Conservation (phyloP, 2,113 vertebrate species). For the Melozone crissalis region DNA sequence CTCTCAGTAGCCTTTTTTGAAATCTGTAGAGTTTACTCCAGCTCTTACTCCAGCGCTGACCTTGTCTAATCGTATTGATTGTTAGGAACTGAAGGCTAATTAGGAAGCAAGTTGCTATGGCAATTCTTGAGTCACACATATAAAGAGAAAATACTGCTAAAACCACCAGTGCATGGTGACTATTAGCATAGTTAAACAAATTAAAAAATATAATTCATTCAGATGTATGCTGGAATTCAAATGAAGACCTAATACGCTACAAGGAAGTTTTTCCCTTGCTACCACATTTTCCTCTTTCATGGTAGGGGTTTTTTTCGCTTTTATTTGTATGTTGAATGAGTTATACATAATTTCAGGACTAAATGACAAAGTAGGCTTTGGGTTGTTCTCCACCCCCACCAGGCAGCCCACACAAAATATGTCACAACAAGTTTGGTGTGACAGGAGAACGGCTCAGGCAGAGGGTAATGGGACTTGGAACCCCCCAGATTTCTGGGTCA, state of each 20-base stretch:
- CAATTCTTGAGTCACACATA: constrained; percentile 71
- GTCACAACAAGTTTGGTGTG: background rate
- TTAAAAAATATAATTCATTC: constrained; percentile 72
- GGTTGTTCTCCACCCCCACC: background rate
- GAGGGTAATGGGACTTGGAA: background rate
- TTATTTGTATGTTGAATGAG: constrained; percentile 17
- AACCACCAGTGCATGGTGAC: constrained; percentile 59
- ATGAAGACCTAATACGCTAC: constrained; percentile 6
- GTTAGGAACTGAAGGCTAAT: constrained; percentile 72
- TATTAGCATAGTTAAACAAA: constrained; percentile 68
- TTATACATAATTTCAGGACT: background rate
- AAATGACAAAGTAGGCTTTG: background rate
- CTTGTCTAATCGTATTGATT: constrained; percentile 75
- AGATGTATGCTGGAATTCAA: constrained; percentile 70
- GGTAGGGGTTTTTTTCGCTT: constrained; percentile 12
- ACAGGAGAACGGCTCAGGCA: background rate
- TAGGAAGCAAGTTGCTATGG: constrained; percentile 76
- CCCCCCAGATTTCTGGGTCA: constrained; percentile 14
- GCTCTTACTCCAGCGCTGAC: constrained; percentile 55
- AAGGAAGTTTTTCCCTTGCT: constrained; percentile 4
- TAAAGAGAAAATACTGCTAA: constrained; percentile 70
- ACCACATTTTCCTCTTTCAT: background rate
- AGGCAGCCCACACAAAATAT: background rate
- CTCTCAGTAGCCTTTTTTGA: constrained; percentile 14
- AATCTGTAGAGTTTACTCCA: constrained; percentile 30